Evolutionary conservation across 2,113 vertebrate species (phyloP), one percentile per base, ranked within the genome.

Genomic region (Dromas ardeola): DNA sequence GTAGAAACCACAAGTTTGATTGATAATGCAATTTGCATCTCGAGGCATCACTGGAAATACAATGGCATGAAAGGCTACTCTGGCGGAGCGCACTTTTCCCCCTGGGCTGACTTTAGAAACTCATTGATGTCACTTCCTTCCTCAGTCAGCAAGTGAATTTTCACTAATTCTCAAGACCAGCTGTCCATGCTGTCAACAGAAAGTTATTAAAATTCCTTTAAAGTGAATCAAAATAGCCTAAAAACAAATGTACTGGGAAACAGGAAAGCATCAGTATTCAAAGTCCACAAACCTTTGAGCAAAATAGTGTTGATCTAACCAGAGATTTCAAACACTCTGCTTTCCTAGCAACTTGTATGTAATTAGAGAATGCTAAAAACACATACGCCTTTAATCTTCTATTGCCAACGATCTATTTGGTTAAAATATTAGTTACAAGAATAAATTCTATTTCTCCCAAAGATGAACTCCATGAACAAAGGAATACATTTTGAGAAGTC

Each of bases 141-240:
- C 98, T 98, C 98, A 98, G 97, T 98, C 97, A 98, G 98, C 98
- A 98, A 98, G 98, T 98, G 98, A 98, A 97, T 98, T 98, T 98
- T 98, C 98, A 98, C 98, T 98, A 98, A 98, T 98, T 98, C 97
- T 98, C 97, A 97, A 98, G 98, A 98, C 98, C 98, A 98, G 98
- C 98, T 98, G 98, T 98, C 98, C 98, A 83, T 98, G 98, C 97
- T 98, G 98, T 98, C 98, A 98, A 98, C 98, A 98, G 95, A 98
- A 98, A 98, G 98, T 98, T 98, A 98, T 98, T 98, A 98, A 98
- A 98, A 98, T 98, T 98, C 98, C 97, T 98, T 98, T 98, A 98
- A 98, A 98, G 98, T 98, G 98, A 98, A 98, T 98, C 98, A 98
- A 98, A 98, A 98, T 98, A 98, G 98, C 98, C 98, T 98, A 98